phyloP scores from a whole-genome alignment of 2,113 vertebrate genomes.

The Salvelinus fontinalis region DNA sequence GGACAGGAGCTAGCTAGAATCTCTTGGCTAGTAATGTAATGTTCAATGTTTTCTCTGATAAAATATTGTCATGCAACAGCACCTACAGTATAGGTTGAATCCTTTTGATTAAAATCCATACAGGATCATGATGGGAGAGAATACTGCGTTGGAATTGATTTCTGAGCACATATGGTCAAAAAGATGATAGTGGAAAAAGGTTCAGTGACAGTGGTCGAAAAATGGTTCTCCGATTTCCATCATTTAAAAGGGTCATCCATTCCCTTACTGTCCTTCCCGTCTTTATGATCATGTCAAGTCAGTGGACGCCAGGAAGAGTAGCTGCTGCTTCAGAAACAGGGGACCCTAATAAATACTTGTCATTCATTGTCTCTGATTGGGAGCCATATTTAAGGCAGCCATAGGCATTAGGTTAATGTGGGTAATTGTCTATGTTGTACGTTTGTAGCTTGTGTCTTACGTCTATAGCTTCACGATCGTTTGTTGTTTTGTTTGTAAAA shows the following conservation, averaged over 20 bases:
- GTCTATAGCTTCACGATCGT: no score
- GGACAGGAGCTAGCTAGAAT: no score
- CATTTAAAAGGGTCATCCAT: background rate
- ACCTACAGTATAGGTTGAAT: background rate
- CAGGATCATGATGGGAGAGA: background rate
- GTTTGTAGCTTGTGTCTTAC: no score
- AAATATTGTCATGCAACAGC: background rate
- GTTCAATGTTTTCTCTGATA: background rate
- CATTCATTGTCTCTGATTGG: no score
- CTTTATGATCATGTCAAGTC: background rate
- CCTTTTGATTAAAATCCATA: background rate
- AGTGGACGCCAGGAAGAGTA: background rate
- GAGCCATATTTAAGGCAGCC: no score
- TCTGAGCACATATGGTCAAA: background rate
- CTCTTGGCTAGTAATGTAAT: no score
- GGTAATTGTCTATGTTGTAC: no score
- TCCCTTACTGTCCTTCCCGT: background rate
- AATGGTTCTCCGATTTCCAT: background rate
- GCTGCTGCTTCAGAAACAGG: no score
- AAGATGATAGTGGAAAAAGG: background rate
- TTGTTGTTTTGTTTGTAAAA: no score
- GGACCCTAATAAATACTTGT: no score
- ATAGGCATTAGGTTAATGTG: no score
- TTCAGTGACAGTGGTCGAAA: background rate
- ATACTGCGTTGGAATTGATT: background rate